phyloP scores from a whole-genome alignment of 2,888 invertebrate genomes.

The Rugalucina vietnamica region DNA sequence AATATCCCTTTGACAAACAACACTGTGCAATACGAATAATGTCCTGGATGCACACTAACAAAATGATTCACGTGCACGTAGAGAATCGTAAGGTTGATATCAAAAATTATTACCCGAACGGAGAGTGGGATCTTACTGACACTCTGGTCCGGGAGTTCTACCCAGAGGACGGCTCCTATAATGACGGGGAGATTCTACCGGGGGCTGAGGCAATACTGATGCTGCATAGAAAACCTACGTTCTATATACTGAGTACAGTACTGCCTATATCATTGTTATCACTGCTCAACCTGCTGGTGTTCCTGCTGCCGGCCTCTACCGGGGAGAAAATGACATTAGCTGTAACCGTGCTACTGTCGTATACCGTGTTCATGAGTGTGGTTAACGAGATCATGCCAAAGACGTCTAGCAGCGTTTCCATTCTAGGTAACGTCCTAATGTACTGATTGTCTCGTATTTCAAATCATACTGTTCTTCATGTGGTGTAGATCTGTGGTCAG shows the following conservation, averaged over 20 bases:
- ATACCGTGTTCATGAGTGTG: conserved; percentile 73
- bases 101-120: conserved; percentile 67
- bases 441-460: too few species aligned
- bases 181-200: conserved; percentile 64
- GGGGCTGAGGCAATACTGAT: conserved; percentile 67
- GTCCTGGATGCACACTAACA: conserved; percentile 75
- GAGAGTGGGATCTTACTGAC: conserved; percentile 69
- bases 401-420: conserved; percentile 71
- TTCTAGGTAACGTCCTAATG: too few species aligned
- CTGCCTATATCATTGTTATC: conserved; percentile 72
- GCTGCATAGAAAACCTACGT: conserved; percentile 65
- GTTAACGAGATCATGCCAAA: conserved; percentile 73
- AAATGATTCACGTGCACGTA: conserved; percentile 63
- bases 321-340: conserved; percentile 74
- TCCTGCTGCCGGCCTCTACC: conserved; percentile 69
- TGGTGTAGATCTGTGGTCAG: too few species aligned
- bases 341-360: conserved; percentile 70
- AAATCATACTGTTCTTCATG: too few species aligned
- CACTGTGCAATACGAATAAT: conserved; percentile 70
- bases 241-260: conserved; percentile 73
- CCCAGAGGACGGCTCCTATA: conserved; percentile 59
- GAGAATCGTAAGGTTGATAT: conserved; percentile 62
- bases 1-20: conserved; percentile 73
- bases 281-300: conserved; percentile 69
- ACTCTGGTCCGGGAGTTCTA: conserved; percentile 34